A percentile compares a stretch with the other conserved stretches of the same genome.
These are phyloP conservation scores for Ennomos fuscantarius DNA, from an alignment of 2,888 invertebrate genomes.

Conservation along the genomic window DNA sequence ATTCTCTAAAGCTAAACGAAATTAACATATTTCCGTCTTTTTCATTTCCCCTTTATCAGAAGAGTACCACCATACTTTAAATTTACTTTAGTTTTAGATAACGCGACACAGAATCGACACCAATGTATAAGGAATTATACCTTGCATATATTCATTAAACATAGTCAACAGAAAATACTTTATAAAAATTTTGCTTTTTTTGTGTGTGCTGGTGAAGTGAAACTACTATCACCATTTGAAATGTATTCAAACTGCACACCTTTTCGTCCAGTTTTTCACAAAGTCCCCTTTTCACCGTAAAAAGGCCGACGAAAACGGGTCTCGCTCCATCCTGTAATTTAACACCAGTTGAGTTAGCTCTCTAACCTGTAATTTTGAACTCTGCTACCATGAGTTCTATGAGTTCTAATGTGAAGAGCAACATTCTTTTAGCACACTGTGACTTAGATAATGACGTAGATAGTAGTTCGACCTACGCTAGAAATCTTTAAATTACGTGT, in stretches of 20 bases:
- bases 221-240: slow-evolving; percentile 7
- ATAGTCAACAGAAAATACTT: too few relatives aligned
- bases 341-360: slow-evolving; percentile 36
- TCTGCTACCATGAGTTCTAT: slow-evolving; percentile 23
- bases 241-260: slow-evolving; percentile 22
- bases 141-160: too few relatives aligned
- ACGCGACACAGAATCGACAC: too few relatives aligned
- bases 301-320: slow-evolving; percentile 26
- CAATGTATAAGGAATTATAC: too few relatives aligned
- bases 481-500: background rate
- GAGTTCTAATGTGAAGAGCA: slow-evolving; percentile 1
- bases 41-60: too few relatives aligned
- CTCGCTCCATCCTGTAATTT: slow-evolving; percentile 38
- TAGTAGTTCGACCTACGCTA: background rate
- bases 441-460: too few relatives aligned
- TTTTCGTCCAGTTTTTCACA: slow-evolving; percentile 24
- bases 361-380: slow-evolving; percentile 45
- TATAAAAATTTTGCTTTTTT: background rate
- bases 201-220: slow-evolving; percentile 7
- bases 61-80: too few relatives aligned
- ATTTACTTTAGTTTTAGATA: too few relatives aligned
- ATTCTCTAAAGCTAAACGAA: too few relatives aligned
- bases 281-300: slow-evolving; percentile 20
- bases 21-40: too few relatives aligned
- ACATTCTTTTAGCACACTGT: background rate